Percentiles rank a stretch among this genome's conserved stretches.
Evolutionary conservation across 2,113 vertebrate species (phyloP).

Genomic region (Pao palembangensis): DNA sequence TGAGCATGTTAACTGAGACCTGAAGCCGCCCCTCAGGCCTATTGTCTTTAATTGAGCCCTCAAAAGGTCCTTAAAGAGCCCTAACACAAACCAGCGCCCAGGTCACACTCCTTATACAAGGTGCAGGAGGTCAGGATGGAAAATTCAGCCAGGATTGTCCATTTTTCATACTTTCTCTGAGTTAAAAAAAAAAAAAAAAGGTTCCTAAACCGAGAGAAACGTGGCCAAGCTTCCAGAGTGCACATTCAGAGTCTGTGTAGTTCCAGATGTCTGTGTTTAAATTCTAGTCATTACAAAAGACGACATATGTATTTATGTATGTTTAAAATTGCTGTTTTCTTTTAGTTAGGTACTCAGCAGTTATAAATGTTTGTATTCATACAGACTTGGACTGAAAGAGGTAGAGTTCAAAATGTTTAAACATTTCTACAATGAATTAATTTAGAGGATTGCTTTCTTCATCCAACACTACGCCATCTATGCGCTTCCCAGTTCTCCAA

Average conservation of each 20-base stretch:
- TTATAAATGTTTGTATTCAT: not conserved
- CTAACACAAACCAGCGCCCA: constrained; percentile 11
- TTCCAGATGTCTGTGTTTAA: constrained; percentile 1
- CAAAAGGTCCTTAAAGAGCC: constrained; percentile 28
- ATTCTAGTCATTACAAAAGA: not conserved
- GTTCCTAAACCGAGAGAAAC: not conserved
- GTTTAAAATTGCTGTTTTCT: not conserved
- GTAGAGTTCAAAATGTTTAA: not conserved
- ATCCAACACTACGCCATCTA: no score
- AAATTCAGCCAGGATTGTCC: not conserved
- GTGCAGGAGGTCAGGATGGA: constrained; percentile 24
- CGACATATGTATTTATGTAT: not conserved
- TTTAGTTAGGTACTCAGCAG: not conserved
- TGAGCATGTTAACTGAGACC: constrained; percentile 40
- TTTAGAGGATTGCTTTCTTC: not conserved
- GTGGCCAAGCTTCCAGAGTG: not conserved
- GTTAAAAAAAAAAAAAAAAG: not conserved
- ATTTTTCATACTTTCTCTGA: no score
- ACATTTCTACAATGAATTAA: not conserved
- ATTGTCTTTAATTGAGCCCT: constrained; percentile 36
- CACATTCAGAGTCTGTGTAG: not conserved
- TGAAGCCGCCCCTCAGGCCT: constrained; percentile 26
- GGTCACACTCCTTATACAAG: constrained; percentile 23
- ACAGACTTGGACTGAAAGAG: not conserved
- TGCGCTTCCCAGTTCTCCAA: not conserved